Conservation (phyloP, 2,113 vertebrate species). For the Caretta caretta region DNA sequence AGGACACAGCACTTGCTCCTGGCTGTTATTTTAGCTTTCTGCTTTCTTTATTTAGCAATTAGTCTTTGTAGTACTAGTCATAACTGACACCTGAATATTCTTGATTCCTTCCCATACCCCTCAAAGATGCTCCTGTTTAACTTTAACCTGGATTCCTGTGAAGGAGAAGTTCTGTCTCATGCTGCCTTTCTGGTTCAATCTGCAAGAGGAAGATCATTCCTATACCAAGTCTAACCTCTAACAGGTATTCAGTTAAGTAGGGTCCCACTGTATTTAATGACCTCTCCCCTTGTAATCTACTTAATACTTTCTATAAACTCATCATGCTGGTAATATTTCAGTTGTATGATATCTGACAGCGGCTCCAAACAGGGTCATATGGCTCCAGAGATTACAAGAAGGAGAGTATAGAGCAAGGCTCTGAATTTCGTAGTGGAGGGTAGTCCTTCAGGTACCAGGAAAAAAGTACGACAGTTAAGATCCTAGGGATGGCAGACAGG, state of each 20-base stretch:
- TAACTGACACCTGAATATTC: background rate
- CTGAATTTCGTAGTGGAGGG: too few relatives aligned
- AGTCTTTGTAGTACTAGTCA: background rate
- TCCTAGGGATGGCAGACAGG: background rate
- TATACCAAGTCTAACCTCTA: background rate
- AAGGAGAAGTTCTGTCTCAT: fast-evolving
- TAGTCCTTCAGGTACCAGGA: background rate
- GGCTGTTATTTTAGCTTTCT: background rate
- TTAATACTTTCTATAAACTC: conserved; percentile 31
- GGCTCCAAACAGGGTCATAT: background rate
- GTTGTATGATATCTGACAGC: background rate
- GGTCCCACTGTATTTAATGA: conserved; percentile 29
- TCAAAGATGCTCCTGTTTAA: fast-evolving
- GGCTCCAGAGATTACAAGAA: conserved; percentile 50
- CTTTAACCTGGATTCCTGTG: background rate
- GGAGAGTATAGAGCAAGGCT: background rate
- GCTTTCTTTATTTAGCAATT: background rate
- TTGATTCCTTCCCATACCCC: background rate
- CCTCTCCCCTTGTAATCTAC: conserved; percentile 38
- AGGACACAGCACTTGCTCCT: background rate
- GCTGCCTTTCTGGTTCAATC: fast-evolving
- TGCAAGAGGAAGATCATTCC: background rate
- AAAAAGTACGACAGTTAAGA: conserved; percentile 1
- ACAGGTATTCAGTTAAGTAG: conserved; percentile 40
- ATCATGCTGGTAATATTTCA: conserved; percentile 9